Conservation (phyloP, 2,888 invertebrate genomes). For the Diploptera punctata region DNA sequence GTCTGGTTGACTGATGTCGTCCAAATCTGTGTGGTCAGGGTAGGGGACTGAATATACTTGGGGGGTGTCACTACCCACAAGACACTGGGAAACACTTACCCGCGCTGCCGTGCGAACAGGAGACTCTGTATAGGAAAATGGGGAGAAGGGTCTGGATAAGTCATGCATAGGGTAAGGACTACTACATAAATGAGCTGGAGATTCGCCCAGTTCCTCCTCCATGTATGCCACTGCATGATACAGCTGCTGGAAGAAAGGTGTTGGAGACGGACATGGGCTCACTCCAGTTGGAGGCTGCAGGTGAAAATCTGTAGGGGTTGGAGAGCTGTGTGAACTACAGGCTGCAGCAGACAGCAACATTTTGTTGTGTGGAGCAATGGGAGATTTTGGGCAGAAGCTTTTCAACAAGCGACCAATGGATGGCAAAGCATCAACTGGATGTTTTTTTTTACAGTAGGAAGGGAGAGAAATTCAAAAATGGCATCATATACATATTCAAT, state of each 20-base stretch:
- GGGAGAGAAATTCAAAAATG: neutral
- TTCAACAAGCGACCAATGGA: conserved; percentile 33
- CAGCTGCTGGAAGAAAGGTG: conserved; percentile 61
- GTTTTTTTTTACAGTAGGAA: too few species aligned
- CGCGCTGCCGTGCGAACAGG: conserved; percentile 38
- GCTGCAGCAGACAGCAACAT: conserved; percentile 16
- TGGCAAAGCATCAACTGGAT: conserved; percentile 34
- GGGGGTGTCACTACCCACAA: conserved; percentile 32
- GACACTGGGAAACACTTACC: conserved; percentile 31
- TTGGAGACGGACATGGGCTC: conserved; percentile 55
- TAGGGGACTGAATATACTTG: conserved; percentile 27
- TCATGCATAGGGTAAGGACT: neutral
- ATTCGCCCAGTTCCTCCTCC: conserved; percentile 45
- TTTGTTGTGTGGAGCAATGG: conserved; percentile 30
- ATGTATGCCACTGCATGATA: conserved; percentile 54
- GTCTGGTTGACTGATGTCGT: conserved; percentile 74
- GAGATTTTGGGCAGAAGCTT: conserved; percentile 33
- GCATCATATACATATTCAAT: conserved; percentile 6
- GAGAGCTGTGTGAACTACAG: conserved; percentile 22
- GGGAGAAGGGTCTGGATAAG: neutral
- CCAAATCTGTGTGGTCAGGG: conserved; percentile 65
- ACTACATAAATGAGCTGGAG: conserved; percentile 5
- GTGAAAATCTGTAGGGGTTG: conserved; percentile 11
- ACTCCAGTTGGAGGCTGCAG: conserved; percentile 36
- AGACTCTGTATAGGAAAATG: neutral